Evolutionary conservation across 1,140 invertebrate genomes (phyloP).

Genomic region (Cotesia typhae): DNA sequence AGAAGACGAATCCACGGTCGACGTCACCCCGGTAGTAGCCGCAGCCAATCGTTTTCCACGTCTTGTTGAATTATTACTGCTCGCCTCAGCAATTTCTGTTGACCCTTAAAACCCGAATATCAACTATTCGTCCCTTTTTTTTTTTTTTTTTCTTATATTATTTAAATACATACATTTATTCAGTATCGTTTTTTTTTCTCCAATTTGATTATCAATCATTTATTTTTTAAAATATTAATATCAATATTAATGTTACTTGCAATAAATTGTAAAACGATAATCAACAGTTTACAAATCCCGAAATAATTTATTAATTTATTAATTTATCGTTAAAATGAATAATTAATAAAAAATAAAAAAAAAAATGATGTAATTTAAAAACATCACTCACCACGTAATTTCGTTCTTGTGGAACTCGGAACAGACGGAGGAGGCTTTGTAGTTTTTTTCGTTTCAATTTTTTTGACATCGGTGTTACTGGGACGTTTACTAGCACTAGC

Average conservation of each 20-base stretch:
- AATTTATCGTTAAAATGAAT: not conserved
- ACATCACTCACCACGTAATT: constrained; percentile 38
- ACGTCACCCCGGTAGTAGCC: constrained; percentile 36
- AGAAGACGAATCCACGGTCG: constrained; percentile 48
- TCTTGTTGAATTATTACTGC: constrained; percentile 46
- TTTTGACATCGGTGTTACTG: constrained; percentile 24
- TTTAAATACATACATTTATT: not conserved
- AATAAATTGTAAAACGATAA: too few species aligned
- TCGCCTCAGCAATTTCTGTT: constrained; percentile 43
- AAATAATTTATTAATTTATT: not conserved
- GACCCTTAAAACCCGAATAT: constrained; percentile 36
- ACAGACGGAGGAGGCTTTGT: constrained; percentile 34
- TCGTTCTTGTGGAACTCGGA: constrained; percentile 36
- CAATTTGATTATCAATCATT: too few species aligned
- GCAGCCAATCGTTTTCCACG: constrained; percentile 53
- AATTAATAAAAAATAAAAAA: constrained; percentile 5
- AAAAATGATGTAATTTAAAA: constrained; percentile 20
- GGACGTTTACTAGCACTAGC: too few species aligned
- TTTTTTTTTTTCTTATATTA: constrained; percentile 6
- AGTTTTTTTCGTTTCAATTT: constrained; percentile 33
- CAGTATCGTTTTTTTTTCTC: not conserved
- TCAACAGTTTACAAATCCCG: not conserved
- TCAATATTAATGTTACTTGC: not conserved
- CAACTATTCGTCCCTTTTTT: constrained; percentile 5
- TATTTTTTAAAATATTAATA: too few species aligned